phyloP scores from a whole-genome alignment of 92 coral and sea anemone species.

The Phenganax subtilis region DNA sequence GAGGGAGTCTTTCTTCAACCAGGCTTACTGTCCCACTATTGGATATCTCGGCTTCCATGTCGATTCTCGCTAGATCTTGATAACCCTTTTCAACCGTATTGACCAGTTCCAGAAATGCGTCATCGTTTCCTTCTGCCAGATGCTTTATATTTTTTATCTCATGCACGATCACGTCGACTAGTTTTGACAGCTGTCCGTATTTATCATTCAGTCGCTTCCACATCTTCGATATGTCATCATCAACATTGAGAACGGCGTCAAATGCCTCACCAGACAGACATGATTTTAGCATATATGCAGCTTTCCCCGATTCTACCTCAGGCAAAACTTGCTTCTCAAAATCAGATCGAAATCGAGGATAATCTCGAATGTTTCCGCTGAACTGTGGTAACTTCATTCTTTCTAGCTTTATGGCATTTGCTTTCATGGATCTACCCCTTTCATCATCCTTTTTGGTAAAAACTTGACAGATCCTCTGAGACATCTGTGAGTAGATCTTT shows the following conservation, averaged over 20 bases:
- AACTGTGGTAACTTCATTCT: slow-evolving; percentile 52
- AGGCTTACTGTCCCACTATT: slow-evolving; percentile 39
- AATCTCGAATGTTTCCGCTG: slow-evolving; percentile 53
- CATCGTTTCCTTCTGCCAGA: slow-evolving; percentile 27
- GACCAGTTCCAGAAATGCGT: slow-evolving; percentile 14
- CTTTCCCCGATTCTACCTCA: slow-evolving; percentile 41
- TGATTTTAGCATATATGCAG: slow-evolving; percentile 38
- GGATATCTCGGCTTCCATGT: slow-evolving; percentile 40
- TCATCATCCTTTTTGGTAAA: not conserved
- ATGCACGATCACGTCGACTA: slow-evolving; percentile 13
- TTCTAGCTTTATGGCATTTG: slow-evolving; percentile 34
- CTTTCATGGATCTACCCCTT: not conserved
- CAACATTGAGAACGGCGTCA: slow-evolving; percentile 22
- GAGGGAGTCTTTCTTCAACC: slow-evolving; percentile 46
- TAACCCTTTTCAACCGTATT: slow-evolving; percentile 36
- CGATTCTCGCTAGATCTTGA: slow-evolving; percentile 35
- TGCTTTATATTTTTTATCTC: slow-evolving; percentile 22
- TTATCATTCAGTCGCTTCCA: slow-evolving; percentile 48
- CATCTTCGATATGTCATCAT: slow-evolving; percentile 41
- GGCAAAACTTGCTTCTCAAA: slow-evolving; percentile 58
- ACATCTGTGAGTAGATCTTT: slow-evolving; percentile 4
- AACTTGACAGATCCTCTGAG: slow-evolving; percentile 12
- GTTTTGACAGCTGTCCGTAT: slow-evolving; percentile 39
- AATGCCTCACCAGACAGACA: slow-evolving; percentile 1
- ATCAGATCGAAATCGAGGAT: slow-evolving; percentile 49